Evolutionary conservation across 1,140 invertebrate genomes (phyloP).

Genomic region (Papilio machaon): DNA sequence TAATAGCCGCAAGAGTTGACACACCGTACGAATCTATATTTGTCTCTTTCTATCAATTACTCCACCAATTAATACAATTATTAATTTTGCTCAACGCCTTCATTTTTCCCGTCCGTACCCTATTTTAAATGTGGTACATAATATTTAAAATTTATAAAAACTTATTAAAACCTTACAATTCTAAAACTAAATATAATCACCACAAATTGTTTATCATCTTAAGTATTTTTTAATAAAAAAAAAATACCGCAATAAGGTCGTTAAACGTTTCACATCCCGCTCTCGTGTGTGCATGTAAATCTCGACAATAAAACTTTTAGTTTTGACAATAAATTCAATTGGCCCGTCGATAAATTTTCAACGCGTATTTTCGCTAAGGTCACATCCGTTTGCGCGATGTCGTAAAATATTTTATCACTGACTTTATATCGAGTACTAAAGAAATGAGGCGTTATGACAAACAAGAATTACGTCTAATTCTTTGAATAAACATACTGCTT

Average conservation of each 20-base stretch:
- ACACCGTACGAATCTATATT: too few relatives aligned
- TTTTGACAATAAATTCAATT: slow-evolving; percentile 58
- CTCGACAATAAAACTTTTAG: slow-evolving; percentile 53
- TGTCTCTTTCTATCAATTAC: too few relatives aligned
- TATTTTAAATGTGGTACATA: too few relatives aligned
- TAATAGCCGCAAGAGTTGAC: too few relatives aligned
- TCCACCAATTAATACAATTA: neutral
- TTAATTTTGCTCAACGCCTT: neutral
- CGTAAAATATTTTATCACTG: slow-evolving; percentile 50
- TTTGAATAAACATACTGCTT: slow-evolving; percentile 1
- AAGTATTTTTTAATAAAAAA: slow-evolving; percentile 23
- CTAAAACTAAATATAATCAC: neutral
- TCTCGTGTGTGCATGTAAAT: slow-evolving; percentile 42
- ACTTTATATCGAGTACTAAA: slow-evolving; percentile 49
- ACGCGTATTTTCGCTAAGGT: slow-evolving; percentile 51
- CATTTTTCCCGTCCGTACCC: neutral
- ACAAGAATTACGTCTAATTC: slow-evolving; percentile 25
- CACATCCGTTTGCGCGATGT: slow-evolving; percentile 43
- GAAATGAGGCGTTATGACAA: slow-evolving; percentile 39
- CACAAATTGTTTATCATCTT: neutral
- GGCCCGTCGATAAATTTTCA: slow-evolving; percentile 53
- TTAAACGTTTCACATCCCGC: slow-evolving; percentile 44
- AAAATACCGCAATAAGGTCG: slow-evolving; percentile 34
- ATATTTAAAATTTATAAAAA: too few relatives aligned
- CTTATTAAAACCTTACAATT: too few relatives aligned